Base-by-base conservation (phyloP, 2,888 invertebrate genomes). In the Athalia rosae region DNA sequence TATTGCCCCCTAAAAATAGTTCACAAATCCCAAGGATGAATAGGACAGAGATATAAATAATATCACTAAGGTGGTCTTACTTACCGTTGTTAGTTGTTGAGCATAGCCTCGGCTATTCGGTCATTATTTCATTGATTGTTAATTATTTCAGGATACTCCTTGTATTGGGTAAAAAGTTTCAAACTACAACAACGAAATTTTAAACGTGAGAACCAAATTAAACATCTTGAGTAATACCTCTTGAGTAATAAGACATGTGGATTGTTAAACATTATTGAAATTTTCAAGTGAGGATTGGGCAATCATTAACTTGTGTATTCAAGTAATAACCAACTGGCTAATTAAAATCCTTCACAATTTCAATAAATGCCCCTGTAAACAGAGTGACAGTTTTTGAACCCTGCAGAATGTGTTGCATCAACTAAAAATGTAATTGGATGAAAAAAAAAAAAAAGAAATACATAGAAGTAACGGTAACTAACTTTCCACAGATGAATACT, bases 1-100 rank as follows among this genome's bases (percentile, higher is more conserved):
- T 28, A 28, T 28, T 28, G 28, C 28, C 28, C 89, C 89, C 83
- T 83, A 81, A 80, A 79, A 78, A 81, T 87, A 82, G 81, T 76
- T 67, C 81, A 86, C 86, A 89, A 89, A 63, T 73, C 81, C 87
- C 87, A 89, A 89, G 89, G 88, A 87, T 88, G 85, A 86, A 86
- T 86, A 84, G 85, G 84, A 85, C 86, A 84, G 82, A 82, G 83
- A 84, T 88, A 81, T 80, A 81, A 80, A 74, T 66, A 74, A 76
- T 63, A 73, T 4, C 53, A 74, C 69, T 15, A 43, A 63, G 63
- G 45, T 41, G 63, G 71, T 56, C 61, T 58, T 64, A 15, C 53
- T 56, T 64, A 59, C 53, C 41, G 15, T 45, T 64, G 56, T 48
- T 61, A 28, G 41, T 61, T 61, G 74, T 62, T 47, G 28, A 8